phyloP scores from a whole-genome alignment of 1,140 invertebrate genomes.

The Asbolus verrucosus region DNA sequence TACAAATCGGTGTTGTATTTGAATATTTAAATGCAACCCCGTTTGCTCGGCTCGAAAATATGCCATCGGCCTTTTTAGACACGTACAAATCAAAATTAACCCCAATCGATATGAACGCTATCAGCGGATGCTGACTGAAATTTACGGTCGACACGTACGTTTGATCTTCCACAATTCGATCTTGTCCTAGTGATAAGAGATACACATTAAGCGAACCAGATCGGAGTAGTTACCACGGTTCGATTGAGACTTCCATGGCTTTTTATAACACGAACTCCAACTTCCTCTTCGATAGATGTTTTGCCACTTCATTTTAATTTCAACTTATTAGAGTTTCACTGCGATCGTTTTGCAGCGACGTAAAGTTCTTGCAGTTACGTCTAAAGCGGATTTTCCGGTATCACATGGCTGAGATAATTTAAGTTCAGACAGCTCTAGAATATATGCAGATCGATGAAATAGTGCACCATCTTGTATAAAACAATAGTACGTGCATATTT shows the following conservation, averaged over 20 bases:
- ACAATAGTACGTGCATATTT: no score
- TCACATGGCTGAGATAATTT: no score
- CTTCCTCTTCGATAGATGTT: conserved; percentile 28
- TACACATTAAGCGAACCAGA: conserved; percentile 28
- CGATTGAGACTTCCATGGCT: conserved; percentile 36
- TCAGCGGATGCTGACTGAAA: background rate
- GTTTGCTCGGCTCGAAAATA: background rate
- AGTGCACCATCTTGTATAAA: no score
- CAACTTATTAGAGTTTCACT: no score
- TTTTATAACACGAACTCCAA: conserved; percentile 26
- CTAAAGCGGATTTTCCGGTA: no score
- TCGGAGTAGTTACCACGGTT: conserved; percentile 34
- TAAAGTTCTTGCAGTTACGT: no score
- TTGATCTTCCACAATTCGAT: conserved; percentile 31
- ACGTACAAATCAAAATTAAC: background rate
- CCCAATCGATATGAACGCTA: background rate
- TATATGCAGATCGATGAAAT: no score
- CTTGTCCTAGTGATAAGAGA: conserved; percentile 29
- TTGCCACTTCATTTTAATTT: no score
- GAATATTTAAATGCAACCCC: conserved; percentile 37
- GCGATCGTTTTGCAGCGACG: no score
- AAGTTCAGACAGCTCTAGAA: no score
- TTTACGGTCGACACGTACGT: background rate
- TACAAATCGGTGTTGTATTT: conserved; percentile 27
- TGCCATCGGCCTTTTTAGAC: conserved; percentile 4